These are phyloP conservation scores for Mystacornis crossleyi DNA, from an alignment of 2,113 vertebrate species.

Conservation along the genomic window DNA sequence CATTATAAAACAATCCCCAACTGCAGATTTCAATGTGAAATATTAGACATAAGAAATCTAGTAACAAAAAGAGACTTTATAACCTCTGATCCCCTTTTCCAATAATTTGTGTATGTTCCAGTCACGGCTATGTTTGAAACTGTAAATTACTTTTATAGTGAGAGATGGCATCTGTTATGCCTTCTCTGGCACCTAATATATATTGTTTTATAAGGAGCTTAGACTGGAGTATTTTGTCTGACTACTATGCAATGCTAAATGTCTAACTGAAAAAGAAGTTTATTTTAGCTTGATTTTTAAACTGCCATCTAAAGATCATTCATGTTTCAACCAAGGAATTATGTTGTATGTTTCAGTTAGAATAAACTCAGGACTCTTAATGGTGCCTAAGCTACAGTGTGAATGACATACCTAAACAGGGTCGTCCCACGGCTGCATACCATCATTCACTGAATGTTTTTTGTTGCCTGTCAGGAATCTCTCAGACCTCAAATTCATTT, in stretches of 20 bases:
- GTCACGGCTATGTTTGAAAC: conserved; percentile 15
- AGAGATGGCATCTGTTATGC: conserved; percentile 63
- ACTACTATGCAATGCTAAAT: conserved; percentile 50
- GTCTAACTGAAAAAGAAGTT: conserved; percentile 49
- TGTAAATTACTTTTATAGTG: conserved; percentile 51
- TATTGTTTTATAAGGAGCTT: conserved; percentile 38
- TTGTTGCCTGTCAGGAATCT: conserved; percentile 40
- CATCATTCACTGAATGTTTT: conserved; percentile 43
- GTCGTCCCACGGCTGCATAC: conserved; percentile 41
- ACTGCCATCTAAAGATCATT: conserved; percentile 51
- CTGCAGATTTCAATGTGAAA: not conserved
- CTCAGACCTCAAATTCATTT: not conserved
- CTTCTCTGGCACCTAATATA: conserved; percentile 59
- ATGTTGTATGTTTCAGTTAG: conserved; percentile 61
- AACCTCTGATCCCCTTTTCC: conserved; percentile 16
- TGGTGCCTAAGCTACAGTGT: conserved; percentile 33
- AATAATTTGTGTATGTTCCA: conserved; percentile 32
- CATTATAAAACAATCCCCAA: conserved; percentile 24
- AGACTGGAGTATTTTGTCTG: conserved; percentile 51
- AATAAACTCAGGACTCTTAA: conserved; percentile 67
- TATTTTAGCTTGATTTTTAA: conserved; percentile 60
- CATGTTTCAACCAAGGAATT: conserved; percentile 65
- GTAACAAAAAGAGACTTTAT: conserved; percentile 16
- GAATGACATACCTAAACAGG: conserved; percentile 79
- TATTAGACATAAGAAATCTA: conserved; percentile 5